phyloP scores from a whole-genome alignment of 1,140 invertebrate species.

The Drosophila pseudoananassae region DNA sequence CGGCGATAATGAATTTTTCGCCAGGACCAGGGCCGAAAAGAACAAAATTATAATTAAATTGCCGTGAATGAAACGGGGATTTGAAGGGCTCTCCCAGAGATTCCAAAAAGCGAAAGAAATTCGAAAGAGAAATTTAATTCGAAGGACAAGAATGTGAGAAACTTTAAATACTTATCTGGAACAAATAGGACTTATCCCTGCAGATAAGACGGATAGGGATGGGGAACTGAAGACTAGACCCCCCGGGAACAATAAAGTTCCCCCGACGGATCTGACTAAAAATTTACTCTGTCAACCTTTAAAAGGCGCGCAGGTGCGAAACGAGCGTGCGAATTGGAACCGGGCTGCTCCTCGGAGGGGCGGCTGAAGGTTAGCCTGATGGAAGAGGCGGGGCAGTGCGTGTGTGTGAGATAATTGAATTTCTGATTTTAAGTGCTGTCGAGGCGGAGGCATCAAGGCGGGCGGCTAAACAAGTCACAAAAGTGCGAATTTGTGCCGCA shows the following conservation, averaged over 20 bases:
- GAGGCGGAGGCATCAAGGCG: slow-evolving; percentile 17
- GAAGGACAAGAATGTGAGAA: not conserved
- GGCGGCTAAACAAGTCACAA: slow-evolving; percentile 72
- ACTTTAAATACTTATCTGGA: not conserved
- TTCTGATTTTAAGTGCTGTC: slow-evolving; percentile 78
- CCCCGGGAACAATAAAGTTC: slow-evolving; percentile 53
- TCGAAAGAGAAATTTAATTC: not conserved
- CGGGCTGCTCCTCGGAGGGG: slow-evolving; percentile 1
- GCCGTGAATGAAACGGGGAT: slow-evolving; percentile 54
- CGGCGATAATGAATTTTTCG: slow-evolving; percentile 67
- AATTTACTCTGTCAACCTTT: slow-evolving; percentile 42
- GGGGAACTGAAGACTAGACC: not conserved
- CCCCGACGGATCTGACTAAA: not conserved
- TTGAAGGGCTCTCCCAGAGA: slow-evolving; percentile 31
- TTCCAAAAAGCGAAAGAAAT: not conserved
- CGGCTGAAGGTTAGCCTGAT: not conserved
- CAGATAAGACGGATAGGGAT: too few species aligned
- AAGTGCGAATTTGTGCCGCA: slow-evolving; percentile 75
- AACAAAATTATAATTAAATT: slow-evolving; percentile 77
- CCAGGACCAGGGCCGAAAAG: slow-evolving; percentile 17
- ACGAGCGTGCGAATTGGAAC: slow-evolving; percentile 68
- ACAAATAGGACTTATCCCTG: too few species aligned
- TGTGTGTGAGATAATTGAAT: slow-evolving; percentile 72
- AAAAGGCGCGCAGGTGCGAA: slow-evolving; percentile 70
- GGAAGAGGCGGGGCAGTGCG: slow-evolving; percentile 3